These are phyloP conservation scores for Nomada flava DNA, from an alignment of 2,888 invertebrate species.

Conservation along the genomic window DNA sequence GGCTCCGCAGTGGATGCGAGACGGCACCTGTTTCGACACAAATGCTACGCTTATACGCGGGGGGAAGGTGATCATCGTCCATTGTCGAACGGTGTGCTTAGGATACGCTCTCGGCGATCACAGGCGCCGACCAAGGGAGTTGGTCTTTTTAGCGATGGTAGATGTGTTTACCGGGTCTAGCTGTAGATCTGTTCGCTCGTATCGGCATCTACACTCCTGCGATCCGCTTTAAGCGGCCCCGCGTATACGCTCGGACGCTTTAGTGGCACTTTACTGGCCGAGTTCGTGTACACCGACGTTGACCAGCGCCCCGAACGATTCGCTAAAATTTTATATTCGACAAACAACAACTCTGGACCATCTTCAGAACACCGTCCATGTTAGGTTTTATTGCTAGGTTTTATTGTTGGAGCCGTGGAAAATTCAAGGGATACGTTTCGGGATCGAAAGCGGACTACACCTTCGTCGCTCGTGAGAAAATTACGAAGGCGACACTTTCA, in stretches of 20 bases:
- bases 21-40: constrained; percentile 65
- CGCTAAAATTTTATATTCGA: constrained; percentile 36
- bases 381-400: constrained; percentile 11
- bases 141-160: constrained; percentile 30
- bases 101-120: constrained; percentile 64
- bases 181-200: constrained; percentile 12
- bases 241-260: constrained; percentile 27
- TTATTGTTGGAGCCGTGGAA: not conserved
- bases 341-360: constrained; percentile 18
- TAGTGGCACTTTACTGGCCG: constrained; percentile 54
- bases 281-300: not conserved
- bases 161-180: constrained; percentile 26
- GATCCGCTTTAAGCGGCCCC: constrained; percentile 33
- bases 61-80: constrained; percentile 67
- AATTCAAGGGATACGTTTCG: not conserved
- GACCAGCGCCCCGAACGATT: not conserved
- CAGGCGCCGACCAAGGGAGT: constrained; percentile 47
- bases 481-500: constrained; percentile 59
- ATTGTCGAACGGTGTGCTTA: constrained; percentile 71
- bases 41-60: constrained; percentile 29
- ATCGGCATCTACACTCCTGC: constrained; percentile 44
- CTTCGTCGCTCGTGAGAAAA: constrained; percentile 27
- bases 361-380: not conserved
- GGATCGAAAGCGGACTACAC: constrained; percentile 21
- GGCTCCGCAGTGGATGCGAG: constrained; percentile 24